phyloP scores from a whole-genome alignment of 2,797 vertebrate genomes.

The Hephaestus fuliginosus region DNA sequence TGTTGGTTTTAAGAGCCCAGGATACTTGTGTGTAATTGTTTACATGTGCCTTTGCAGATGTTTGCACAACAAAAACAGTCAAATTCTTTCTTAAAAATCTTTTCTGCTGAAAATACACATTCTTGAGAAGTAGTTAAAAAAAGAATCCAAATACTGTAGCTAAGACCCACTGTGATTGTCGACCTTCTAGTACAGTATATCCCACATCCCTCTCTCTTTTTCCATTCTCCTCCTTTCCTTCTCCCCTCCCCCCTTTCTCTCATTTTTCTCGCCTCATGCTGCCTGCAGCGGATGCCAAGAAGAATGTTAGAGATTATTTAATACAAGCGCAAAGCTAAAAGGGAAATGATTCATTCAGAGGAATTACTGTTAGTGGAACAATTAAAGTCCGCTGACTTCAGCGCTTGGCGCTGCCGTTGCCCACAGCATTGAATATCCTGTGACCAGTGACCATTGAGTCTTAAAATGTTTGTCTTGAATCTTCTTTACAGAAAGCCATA shows the following conservation, averaged over 20 bases:
- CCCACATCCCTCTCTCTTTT: constrained; percentile 18
- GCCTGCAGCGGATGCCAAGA: constrained; percentile 81
- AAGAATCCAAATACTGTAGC: constrained; percentile 19
- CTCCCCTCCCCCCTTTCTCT: constrained; percentile 44
- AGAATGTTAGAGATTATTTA: constrained; percentile 83
- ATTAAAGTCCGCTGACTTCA: constrained; percentile 52
- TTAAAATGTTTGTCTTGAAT: background rate
- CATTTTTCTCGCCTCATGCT: constrained; percentile 60
- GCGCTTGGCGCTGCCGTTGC: background rate
- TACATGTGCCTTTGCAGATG: constrained; percentile 16
- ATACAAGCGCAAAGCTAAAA: constrained; percentile 83
- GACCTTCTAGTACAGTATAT: constrained; percentile 17
- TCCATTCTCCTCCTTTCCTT: constrained; percentile 17
- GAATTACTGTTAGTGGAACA: constrained; percentile 68
- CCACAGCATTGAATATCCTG: constrained; percentile 14
- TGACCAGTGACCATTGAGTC: background rate
- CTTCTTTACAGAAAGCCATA: constrained; percentile 1
- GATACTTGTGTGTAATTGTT: constrained; percentile 7
- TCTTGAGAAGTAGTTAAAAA: constrained; percentile 2
- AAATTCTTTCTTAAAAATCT: constrained; percentile 16
- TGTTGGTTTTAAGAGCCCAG: background rate
- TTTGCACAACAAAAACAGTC: constrained; percentile 15
- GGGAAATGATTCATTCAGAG: constrained; percentile 85
- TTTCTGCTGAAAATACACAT: constrained; percentile 22
- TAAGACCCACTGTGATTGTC: constrained; percentile 29